These are phyloP conservation scores for Metridium senile DNA, from an alignment of 92 coral and sea anemone species.

Conservation along the genomic window DNA sequence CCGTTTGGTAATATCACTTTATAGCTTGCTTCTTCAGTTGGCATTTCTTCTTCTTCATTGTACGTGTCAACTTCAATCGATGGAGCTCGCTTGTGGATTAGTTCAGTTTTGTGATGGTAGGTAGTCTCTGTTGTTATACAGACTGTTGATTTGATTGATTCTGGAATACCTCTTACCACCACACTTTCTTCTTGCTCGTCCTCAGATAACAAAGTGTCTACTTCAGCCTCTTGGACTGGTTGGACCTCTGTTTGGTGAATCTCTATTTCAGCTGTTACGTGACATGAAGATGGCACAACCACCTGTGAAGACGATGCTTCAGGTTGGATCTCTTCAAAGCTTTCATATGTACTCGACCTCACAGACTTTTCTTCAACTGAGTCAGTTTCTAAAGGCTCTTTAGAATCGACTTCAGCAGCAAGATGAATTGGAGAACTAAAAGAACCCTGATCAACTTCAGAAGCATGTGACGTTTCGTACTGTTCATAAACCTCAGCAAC, in stretches of 20 bases:
- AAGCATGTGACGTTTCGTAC: slow-evolving; percentile 4
- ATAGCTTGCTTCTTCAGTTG: slow-evolving; percentile 9
- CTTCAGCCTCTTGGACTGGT: slow-evolving; percentile 16
- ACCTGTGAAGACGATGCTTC: slow-evolving; percentile 11
- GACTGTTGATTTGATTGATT: slow-evolving; percentile 23
- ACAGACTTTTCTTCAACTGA: slow-evolving; percentile 25
- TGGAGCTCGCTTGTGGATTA: slow-evolving; percentile 20
- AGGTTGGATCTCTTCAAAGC: slow-evolving; percentile 39
- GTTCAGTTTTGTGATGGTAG: slow-evolving; percentile 21
- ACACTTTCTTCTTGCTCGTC: slow-evolving; percentile 42
- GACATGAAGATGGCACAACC: slow-evolving; percentile 26
- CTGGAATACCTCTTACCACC: slow-evolving; percentile 20
- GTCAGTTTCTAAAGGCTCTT: slow-evolving; percentile 14
- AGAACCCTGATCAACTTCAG: neutral
- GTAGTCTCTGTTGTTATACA: slow-evolving; percentile 42
- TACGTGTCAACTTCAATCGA: slow-evolving; percentile 23
- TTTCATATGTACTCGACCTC: slow-evolving; percentile 16
- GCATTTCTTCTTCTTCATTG: slow-evolving; percentile 22
- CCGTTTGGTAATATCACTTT: slow-evolving; percentile 24
- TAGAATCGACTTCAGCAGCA: slow-evolving; percentile 24
- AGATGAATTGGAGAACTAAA: slow-evolving; percentile 16
- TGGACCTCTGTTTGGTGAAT: slow-evolving; percentile 15
- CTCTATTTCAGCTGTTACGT: slow-evolving; percentile 29
- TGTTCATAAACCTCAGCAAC: slow-evolving; percentile 54
- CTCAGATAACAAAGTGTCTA: slow-evolving; percentile 3